Conservation (phyloP, 1,140 invertebrate genomes). For the Drosophila kurseongensis region DNA sequence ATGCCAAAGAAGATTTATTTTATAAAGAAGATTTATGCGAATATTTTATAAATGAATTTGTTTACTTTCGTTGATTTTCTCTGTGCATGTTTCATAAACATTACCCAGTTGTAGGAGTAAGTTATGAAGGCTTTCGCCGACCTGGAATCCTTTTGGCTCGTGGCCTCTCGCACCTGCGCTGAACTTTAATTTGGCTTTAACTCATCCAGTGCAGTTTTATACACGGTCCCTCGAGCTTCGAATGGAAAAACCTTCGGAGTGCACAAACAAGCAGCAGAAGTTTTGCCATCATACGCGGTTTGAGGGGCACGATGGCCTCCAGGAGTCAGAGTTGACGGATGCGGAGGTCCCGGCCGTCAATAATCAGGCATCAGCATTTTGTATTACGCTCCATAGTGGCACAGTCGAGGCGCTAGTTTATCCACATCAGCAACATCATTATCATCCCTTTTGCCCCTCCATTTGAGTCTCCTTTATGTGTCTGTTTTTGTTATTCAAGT, state of each 20-base stretch:
- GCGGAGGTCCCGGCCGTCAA: constrained; percentile 42
- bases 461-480: neutral
- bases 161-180: constrained; percentile 17
- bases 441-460: constrained; percentile 5
- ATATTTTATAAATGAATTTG: no score
- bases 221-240: neutral
- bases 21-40: no score
- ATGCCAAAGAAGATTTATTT: no score
- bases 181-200: constrained; percentile 6
- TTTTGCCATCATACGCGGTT: constrained; percentile 8
- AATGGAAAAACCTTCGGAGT: constrained; percentile 30
- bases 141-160: constrained; percentile 9
- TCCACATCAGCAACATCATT: constrained; percentile 59
- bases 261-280: constrained; percentile 36
- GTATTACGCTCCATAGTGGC: constrained; percentile 56
- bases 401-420: constrained; percentile 35
- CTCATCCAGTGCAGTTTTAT: constrained; percentile 18
- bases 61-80: neutral
- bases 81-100: neutral
- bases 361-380: constrained; percentile 60
- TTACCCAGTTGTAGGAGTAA: constrained; percentile 3
- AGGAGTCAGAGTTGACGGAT: constrained; percentile 25
- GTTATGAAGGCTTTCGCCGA: constrained; percentile 16
- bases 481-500: constrained; percentile 52
- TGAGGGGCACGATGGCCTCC: constrained; percentile 22